Percentiles rank a stretch among this genome's conserved stretches.
These are phyloP conservation scores for Neelides folsomi DNA, from an alignment of 2,888 invertebrate genomes.

Conservation along the genomic window DNA sequence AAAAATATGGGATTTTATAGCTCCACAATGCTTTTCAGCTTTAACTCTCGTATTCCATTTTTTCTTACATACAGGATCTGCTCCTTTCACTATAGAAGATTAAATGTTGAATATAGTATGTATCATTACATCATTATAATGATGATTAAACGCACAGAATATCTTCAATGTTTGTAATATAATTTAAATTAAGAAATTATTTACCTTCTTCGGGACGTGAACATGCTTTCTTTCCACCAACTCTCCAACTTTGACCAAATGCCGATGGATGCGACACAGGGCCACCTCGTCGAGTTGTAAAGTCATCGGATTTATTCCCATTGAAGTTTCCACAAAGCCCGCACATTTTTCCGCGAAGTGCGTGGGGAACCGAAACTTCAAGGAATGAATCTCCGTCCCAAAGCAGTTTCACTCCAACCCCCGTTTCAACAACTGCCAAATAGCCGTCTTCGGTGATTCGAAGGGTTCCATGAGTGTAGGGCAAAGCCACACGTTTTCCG, in stretches of 20 bases:
- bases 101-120: neutral
- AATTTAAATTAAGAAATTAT: neutral
- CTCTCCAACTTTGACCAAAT: constrained; percentile 82
- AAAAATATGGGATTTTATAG: constrained; percentile 48
- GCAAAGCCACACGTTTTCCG: constrained; percentile 57
- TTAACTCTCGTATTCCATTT: constrained; percentile 33
- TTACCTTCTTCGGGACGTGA: constrained; percentile 41
- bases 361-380: constrained; percentile 62
- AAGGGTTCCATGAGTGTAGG: constrained; percentile 44
- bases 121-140: neutral
- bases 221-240: constrained; percentile 64
- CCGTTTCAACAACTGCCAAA: constrained; percentile 38
- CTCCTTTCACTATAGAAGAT: constrained; percentile 36
- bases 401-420: constrained; percentile 55
- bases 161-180: no score
- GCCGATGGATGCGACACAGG: constrained; percentile 51
- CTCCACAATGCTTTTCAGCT: constrained; percentile 42
- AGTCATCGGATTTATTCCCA: constrained; percentile 51
- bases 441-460: constrained; percentile 43
- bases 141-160: neutral
- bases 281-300: constrained; percentile 50
- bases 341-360: constrained; percentile 78
- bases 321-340: constrained; percentile 94
- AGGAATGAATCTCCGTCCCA: constrained; percentile 91
- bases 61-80: constrained; percentile 29